These are phyloP conservation scores for Melitaea cinxia DNA, from an alignment of 1,140 invertebrate species.

Conservation along the genomic window DNA sequence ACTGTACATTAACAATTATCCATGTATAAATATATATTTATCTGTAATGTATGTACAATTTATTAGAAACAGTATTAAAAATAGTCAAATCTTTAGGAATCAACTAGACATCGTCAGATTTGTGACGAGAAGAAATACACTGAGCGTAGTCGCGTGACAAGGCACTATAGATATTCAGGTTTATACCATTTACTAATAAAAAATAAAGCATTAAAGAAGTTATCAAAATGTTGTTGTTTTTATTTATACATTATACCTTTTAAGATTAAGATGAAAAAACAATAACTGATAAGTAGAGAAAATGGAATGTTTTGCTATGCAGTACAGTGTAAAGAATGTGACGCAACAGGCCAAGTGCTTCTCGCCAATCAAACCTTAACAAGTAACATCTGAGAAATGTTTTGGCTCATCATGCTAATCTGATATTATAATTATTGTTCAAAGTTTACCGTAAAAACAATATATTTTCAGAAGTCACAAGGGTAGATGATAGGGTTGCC, in stretches of 20 bases:
- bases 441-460: neutral
- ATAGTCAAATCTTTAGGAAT: constrained; percentile 79
- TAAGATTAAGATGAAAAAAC: neutral
- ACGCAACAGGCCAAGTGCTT: constrained; percentile 31
- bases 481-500: constrained; percentile 17
- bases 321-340: neutral
- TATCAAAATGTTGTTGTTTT: neutral
- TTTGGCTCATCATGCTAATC: neutral
- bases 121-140: constrained; percentile 49
- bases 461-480: constrained; percentile 17
- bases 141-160: constrained; percentile 38
- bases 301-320: constrained; percentile 29
- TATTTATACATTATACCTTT: neutral
- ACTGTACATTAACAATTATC: constrained; percentile 77
- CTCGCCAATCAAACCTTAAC: constrained; percentile 21
- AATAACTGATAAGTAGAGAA: neutral
- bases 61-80: constrained; percentile 78
- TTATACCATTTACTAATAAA: neutral
- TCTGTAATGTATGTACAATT: constrained; percentile 68
- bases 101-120: constrained; percentile 43
- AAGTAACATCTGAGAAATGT: constrained; percentile 22
- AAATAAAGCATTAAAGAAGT: neutral
- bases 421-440: neutral
- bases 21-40: constrained; percentile 79
- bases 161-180: constrained; percentile 43